Base-by-base conservation (phyloP, 2,888 invertebrate genomes). In the Reticulitermes lucifugus region DNA sequence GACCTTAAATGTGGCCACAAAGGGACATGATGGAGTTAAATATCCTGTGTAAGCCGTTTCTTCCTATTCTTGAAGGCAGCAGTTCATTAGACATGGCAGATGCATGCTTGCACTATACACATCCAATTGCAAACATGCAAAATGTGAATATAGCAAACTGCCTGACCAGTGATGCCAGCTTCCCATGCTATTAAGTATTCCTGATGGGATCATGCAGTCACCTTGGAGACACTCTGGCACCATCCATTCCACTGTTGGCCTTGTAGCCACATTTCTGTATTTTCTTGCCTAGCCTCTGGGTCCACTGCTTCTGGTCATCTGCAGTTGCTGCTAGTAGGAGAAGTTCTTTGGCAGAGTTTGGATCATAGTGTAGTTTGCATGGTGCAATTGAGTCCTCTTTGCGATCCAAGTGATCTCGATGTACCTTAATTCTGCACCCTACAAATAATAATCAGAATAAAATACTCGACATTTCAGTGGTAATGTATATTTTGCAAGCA, bases 381-480 rank as follows among this genome's bases (percentile, higher is more conserved):
- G 98, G 98, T 87, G 97, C 97, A 90, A 98, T 95, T 87, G 95
- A 94, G 90, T 96, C 96, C 89, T 94, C 94, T 89, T 95, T 95
- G 88, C 94, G 93, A 89, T 96, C 96, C 91, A 97, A 94, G 93
- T 99, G 99, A 90, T 99, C 99, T 91, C 97, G 97, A 92, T 99
- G 99, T 90, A 99, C 96, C 93, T 99, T 99, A 91, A 98, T 96
- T 90, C 97, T 96, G 92, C 99, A 99, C 88, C 98, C 98, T 96
- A 90, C 55, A 84, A 81, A 55, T 25, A 35, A 65, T 7, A 65
- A 65, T 55, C 18, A 55, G 18, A 55, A 55, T 18, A 12, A 14
- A 18, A 18, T 18, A 55, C 46, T 55, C 14, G 55, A 2, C 5
- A 55, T 55, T 55, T 55, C 55, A 18, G 55, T 55, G 55, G 18